These are phyloP conservation scores for Heliothis peltigera DNA, from an alignment of 2,888 invertebrate species.

Conservation along the genomic window DNA sequence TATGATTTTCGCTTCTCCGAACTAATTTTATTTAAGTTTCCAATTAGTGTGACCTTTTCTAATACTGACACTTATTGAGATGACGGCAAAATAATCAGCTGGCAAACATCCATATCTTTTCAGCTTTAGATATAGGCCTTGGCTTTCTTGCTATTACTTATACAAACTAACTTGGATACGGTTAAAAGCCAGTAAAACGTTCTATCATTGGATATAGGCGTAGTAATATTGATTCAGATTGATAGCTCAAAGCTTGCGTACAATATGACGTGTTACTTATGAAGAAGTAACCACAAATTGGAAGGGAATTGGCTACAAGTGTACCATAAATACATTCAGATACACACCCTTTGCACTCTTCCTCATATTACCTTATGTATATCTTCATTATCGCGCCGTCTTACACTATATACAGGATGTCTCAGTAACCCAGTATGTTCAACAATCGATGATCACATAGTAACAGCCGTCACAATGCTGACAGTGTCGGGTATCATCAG, in stretches of 20 bases:
- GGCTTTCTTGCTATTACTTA: not conserved
- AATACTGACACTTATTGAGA: not conserved
- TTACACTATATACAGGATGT: not conserved
- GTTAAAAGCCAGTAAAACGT: no score
- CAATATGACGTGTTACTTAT: no score
- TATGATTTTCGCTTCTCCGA: not conserved
- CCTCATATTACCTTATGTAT: no score
- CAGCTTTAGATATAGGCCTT: not conserved
- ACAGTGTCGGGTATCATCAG: conserved; percentile 18
- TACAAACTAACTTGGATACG: no score
- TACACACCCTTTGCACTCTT: no score
- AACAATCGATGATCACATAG: conserved; percentile 6
- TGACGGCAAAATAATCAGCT: not conserved
- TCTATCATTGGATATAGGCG: no score
- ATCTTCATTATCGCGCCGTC: no score
- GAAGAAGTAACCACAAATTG: no score
- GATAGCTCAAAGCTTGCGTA: no score
- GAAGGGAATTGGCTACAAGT: no score
- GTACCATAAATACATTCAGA: no score
- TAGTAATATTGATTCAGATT: no score
- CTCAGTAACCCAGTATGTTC: not conserved
- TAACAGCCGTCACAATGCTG: not conserved
- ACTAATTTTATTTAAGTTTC: not conserved
- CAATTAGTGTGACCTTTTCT: not conserved
- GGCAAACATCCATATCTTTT: not conserved